phyloP scores from a whole-genome alignment of 2,888 invertebrate species.

The Merodon equestris region DNA sequence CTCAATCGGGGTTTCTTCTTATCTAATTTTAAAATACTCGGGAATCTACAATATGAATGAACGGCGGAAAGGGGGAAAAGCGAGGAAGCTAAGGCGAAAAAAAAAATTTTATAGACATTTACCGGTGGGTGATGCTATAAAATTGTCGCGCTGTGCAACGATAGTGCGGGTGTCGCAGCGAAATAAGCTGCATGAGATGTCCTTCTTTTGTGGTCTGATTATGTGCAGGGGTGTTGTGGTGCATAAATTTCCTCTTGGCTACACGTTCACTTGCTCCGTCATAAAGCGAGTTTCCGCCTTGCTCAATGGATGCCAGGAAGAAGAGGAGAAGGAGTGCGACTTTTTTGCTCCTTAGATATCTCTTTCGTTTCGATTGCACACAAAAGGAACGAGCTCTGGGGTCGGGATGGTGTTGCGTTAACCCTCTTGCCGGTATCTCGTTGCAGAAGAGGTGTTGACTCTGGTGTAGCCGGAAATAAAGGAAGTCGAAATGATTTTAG shows the following conservation, averaged over 20 bases:
- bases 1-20: slow-evolving; percentile 52
- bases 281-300: slow-evolving; percentile 59
- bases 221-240: slow-evolving; percentile 34
- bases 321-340: slow-evolving; percentile 51
- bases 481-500: slow-evolving; percentile 66
- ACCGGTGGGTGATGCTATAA: slow-evolving; percentile 51
- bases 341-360: slow-evolving; percentile 55
- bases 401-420: slow-evolving; percentile 10
- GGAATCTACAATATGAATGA: slow-evolving; percentile 61
- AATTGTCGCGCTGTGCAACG: slow-evolving; percentile 47
- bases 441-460: slow-evolving; percentile 43
- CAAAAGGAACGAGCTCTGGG: slow-evolving; percentile 62
- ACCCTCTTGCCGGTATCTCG: slow-evolving; percentile 13
- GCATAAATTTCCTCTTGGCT: slow-evolving; percentile 46
- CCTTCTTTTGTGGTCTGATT: slow-evolving; percentile 43
- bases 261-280: slow-evolving; percentile 39
- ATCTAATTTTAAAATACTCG: slow-evolving; percentile 70
- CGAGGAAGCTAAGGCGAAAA: slow-evolving; percentile 1
- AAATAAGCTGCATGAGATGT: slow-evolving; percentile 53
- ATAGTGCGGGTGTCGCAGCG: slow-evolving; percentile 6
- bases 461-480: slow-evolving; percentile 52
- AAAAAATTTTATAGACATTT: slow-evolving; percentile 69
- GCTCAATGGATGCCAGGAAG: slow-evolving; percentile 36
- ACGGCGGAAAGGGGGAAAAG: too few species aligned
- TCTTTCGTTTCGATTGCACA: slow-evolving; percentile 64